A percentile compares a stretch with the other conserved stretches of the same genome.
phyloP scores from a whole-genome alignment of 2,797 vertebrate species.

The Myripristis jacobus region DNA sequence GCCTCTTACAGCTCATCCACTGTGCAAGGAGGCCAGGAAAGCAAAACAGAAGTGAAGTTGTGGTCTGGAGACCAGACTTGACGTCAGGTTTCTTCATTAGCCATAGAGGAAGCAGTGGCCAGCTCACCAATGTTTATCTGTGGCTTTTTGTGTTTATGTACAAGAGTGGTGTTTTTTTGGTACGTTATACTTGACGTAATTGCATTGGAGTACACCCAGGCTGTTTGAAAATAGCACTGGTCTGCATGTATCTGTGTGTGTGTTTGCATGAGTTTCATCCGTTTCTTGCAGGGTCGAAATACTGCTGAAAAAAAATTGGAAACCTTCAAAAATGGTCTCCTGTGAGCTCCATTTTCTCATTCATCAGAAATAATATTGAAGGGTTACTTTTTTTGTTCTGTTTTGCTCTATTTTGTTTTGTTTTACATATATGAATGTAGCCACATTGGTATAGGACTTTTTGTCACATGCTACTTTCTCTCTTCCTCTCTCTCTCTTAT shows the following conservation, averaged over 20 bases:
- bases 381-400: too few relatives aligned
- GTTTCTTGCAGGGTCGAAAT: background rate
- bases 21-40: background rate
- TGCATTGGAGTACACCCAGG: background rate
- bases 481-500: too few relatives aligned
- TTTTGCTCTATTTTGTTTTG: too few relatives aligned
- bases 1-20: background rate
- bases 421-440: too few relatives aligned
- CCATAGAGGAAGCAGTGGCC: slow-evolving; percentile 37
- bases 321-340: too few relatives aligned
- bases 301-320: too few relatives aligned
- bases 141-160: slow-evolving; percentile 27
- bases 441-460: too few relatives aligned
- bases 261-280: background rate
- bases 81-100: slow-evolving; percentile 25
- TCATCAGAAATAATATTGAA: too few relatives aligned
- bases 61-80: slow-evolving; percentile 35
- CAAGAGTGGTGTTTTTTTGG: background rate
- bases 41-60: slow-evolving; percentile 49
- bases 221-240: slow-evolving; percentile 7
- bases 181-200: slow-evolving; percentile 22
- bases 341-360: too few relatives aligned
- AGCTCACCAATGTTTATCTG: slow-evolving; percentile 27
- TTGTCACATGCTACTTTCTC: too few relatives aligned
- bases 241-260: background rate